Percentiles rank a stretch among this genome's conserved stretches.
Evolutionary conservation across 2,113 vertebrate species (phyloP).

Genomic region (Alosa alosa): DNA sequence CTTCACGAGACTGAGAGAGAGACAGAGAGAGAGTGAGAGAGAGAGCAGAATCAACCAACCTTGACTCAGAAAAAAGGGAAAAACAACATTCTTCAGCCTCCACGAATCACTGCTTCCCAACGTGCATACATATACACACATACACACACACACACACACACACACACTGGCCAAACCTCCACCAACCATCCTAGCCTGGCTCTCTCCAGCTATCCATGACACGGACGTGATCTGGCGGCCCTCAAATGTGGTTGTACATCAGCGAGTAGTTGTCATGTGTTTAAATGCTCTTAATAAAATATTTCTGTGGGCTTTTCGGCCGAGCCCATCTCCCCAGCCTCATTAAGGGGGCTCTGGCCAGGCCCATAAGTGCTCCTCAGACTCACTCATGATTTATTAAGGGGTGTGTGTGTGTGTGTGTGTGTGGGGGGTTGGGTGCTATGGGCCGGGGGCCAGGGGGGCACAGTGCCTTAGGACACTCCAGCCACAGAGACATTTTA

Average conservation of each 20-base stretch:
- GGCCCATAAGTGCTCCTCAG: slow-evolving; percentile 69
- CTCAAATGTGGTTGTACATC: slow-evolving; percentile 57
- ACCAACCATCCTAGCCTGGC: background rate
- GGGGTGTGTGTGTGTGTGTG: slow-evolving; percentile 43
- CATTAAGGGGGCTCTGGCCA: slow-evolving; percentile 71
- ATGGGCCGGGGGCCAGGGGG: slow-evolving; percentile 45
- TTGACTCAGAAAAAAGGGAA: background rate
- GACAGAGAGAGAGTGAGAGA: background rate
- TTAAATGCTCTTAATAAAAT: slow-evolving; percentile 76
- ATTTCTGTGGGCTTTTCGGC: slow-evolving; percentile 65
- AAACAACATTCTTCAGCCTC: background rate
- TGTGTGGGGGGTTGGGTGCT: slow-evolving; percentile 35
- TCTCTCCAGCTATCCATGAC: slow-evolving; percentile 55
- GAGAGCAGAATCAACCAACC: background rate
- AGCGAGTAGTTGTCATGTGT: slow-evolving; percentile 57
- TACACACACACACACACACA: background rate
- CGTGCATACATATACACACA: background rate
- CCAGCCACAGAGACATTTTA: slow-evolving; percentile 64
- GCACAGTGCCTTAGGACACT: slow-evolving; percentile 70
- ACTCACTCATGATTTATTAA: slow-evolving; percentile 75
- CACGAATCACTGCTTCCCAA: background rate
- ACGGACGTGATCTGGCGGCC: slow-evolving; percentile 54
- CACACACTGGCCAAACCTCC: background rate
- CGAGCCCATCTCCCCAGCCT: slow-evolving; percentile 60
- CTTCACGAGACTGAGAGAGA: background rate